phyloP scores from a whole-genome alignment of 1,140 invertebrate genomes.

The Heliothis subflexa region DNA sequence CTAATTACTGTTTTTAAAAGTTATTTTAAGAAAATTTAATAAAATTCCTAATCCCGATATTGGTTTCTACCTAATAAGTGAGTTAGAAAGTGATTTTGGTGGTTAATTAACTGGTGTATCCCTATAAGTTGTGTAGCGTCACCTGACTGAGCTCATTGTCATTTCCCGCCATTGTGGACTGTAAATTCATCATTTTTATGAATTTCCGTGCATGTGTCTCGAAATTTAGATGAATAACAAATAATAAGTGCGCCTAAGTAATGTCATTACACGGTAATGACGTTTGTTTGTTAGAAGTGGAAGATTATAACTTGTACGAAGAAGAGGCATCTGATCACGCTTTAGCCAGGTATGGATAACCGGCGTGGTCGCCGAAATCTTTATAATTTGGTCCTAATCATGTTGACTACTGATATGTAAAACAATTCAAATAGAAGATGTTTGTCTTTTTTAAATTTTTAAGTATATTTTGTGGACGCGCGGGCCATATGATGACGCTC shows the following conservation, averaged over 20 bases:
- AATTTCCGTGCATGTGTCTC: slow-evolving; percentile 60
- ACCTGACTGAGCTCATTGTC: slow-evolving; percentile 86
- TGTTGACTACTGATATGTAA: background rate
- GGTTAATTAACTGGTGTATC: slow-evolving; percentile 54
- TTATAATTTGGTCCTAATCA: slow-evolving; percentile 1
- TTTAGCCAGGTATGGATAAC: slow-evolving; percentile 81
- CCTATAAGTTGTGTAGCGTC: slow-evolving; percentile 79
- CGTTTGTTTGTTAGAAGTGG: slow-evolving; percentile 84
- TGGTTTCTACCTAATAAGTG: slow-evolving; percentile 23
- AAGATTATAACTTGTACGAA: slow-evolving; percentile 85
- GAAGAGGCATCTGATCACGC: slow-evolving; percentile 85
- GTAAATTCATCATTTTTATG: slow-evolving; percentile 68
- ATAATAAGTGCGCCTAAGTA: slow-evolving; percentile 74
- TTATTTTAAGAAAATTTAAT: slow-evolving; percentile 60
- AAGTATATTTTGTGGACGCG: slow-evolving; percentile 45
- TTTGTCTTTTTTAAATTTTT: slow-evolving; percentile 35
- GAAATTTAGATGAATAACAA: slow-evolving; percentile 69
- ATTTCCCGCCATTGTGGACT: slow-evolving; percentile 86
- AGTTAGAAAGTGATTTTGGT: slow-evolving; percentile 53
- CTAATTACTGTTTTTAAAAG: slow-evolving; percentile 79
- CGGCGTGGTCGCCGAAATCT: slow-evolving; percentile 74
- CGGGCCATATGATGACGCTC: slow-evolving; percentile 71
- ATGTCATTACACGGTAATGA: slow-evolving; percentile 86
- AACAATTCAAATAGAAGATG: slow-evolving; percentile 9
- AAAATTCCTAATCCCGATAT: slow-evolving; percentile 26